phyloP scores from a whole-genome alignment of 2,888 invertebrate genomes.

The Andrena minutula region DNA sequence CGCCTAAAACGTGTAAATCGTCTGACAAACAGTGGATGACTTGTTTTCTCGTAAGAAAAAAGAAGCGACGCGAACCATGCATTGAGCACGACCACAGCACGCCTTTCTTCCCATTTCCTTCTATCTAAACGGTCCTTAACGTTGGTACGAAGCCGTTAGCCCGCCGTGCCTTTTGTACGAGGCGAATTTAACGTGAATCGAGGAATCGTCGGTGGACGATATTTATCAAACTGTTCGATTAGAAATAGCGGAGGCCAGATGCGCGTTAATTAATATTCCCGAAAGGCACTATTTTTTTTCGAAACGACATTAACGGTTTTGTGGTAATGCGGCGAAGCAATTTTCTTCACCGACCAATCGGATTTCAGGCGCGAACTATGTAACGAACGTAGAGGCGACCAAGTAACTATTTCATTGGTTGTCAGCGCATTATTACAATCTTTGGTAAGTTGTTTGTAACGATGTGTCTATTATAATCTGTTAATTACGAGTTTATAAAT shows the following conservation, averaged over 20 bases:
- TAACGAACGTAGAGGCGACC: constrained; percentile 15
- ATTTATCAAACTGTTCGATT: constrained; percentile 38
- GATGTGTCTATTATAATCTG: background rate
- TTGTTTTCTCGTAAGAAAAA: constrained; percentile 64
- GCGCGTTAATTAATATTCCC: constrained; percentile 37
- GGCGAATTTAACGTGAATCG: background rate
- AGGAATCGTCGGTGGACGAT: constrained; percentile 10
- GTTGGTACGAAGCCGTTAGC: constrained; percentile 23
- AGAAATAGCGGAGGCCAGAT: background rate
- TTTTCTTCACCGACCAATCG: constrained; percentile 47
- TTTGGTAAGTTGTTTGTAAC: background rate
- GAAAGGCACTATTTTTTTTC: constrained; percentile 55
- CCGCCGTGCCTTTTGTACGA: background rate
- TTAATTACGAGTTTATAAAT: background rate
- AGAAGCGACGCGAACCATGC: constrained; percentile 61
- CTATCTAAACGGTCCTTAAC: constrained; percentile 37
- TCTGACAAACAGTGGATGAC: constrained; percentile 55
- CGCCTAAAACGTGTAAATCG: constrained; percentile 52
- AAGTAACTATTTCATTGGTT: constrained; percentile 24
- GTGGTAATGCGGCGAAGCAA: constrained; percentile 52
- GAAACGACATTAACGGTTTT: constrained; percentile 45
- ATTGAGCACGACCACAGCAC: constrained; percentile 58
- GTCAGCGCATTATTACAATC: background rate
- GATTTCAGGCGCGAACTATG: constrained; percentile 37
- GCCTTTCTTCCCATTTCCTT: constrained; percentile 60